These are phyloP conservation scores for Erpornis zantholeuca DNA, from an alignment of 2,113 vertebrate species.

Conservation along the genomic window DNA sequence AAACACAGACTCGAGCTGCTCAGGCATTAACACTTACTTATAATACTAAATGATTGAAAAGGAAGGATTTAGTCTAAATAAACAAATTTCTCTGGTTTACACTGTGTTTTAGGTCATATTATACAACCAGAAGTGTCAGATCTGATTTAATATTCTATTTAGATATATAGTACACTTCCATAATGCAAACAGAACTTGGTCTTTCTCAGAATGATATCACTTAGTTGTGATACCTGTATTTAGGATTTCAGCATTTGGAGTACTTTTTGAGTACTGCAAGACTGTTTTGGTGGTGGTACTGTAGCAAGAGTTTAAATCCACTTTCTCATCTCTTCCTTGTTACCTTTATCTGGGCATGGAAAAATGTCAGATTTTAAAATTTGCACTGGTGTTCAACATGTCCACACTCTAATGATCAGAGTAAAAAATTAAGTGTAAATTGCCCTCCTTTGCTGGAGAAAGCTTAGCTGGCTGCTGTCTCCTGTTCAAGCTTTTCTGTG, in stretches of 20 bases:
- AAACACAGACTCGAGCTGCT: neutral
- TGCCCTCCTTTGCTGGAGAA: neutral
- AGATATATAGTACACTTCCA: accelerated
- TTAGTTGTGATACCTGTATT: neutral
- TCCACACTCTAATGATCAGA: neutral
- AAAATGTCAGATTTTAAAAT: neutral
- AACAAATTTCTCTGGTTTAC: neutral
- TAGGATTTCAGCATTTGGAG: neutral
- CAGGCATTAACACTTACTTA: neutral
- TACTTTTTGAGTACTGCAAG: neutral
- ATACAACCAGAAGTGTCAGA: neutral
- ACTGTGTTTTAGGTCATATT: neutral
- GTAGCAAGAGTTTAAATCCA: neutral
- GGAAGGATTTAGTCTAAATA: neutral
- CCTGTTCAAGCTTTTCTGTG: neutral
- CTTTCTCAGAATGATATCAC: neutral
- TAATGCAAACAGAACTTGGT: neutral
- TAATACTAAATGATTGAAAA: neutral
- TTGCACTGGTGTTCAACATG: neutral
- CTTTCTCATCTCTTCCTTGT: neutral
- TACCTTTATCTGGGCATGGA: neutral
- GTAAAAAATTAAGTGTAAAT: neutral
- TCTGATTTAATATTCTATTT: neutral
- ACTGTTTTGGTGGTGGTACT: accelerated
- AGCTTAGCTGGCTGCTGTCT: neutral